Percentiles rank a stretch among this genome's conserved stretches.
Conservation (phyloP, 2,113 vertebrate genomes). For the Chelonoidis abingdonii region DNA sequence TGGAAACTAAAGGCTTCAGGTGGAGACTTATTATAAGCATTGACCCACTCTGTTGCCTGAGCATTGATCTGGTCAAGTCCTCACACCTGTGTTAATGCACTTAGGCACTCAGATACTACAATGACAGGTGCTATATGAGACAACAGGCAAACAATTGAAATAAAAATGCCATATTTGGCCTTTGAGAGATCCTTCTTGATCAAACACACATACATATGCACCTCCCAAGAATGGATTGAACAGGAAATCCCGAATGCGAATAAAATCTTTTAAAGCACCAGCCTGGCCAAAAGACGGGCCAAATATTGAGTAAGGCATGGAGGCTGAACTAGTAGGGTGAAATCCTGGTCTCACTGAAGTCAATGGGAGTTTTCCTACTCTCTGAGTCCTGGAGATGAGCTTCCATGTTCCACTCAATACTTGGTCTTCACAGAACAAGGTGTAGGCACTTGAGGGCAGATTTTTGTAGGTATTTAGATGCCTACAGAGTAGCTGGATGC, state of each 20-base stretch:
- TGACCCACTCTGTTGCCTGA: neutral
- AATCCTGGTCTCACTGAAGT: neutral
- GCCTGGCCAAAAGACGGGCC: neutral
- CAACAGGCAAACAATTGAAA: neutral
- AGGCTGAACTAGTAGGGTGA: neutral
- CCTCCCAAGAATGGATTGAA: neutral
- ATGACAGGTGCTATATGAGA: neutral
- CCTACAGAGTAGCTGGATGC: neutral
- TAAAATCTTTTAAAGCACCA: neutral
- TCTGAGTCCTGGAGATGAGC: neutral
- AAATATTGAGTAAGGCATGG: neutral
- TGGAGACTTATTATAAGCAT: neutral
- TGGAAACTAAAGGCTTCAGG: neutral
- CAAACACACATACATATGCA: neutral
- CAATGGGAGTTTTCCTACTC: neutral
- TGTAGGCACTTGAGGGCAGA: neutral
- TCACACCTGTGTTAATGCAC: neutral
- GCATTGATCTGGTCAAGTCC: neutral
- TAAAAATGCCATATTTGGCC: neutral
- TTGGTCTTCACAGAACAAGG: neutral
- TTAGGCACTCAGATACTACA: neutral
- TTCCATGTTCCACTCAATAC: neutral
- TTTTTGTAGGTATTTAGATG: neutral
- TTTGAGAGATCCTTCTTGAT: neutral
- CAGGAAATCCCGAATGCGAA: neutral